phyloP scores from a whole-genome alignment of 1,140 invertebrate species.

The Pseudomyrmex concolor region DNA sequence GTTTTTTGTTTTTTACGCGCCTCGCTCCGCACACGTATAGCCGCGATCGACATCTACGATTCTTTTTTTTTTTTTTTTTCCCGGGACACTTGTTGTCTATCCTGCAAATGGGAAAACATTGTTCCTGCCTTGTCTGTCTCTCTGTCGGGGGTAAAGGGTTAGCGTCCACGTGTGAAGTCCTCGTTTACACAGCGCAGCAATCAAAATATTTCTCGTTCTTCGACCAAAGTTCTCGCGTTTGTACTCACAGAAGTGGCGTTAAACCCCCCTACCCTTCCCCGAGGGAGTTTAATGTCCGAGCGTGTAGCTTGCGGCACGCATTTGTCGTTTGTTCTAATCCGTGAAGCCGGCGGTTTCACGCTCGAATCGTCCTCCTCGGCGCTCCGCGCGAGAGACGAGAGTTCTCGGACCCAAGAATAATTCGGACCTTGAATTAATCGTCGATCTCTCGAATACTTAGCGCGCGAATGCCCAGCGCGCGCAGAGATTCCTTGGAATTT shows the following conservation, averaged over 20 bases:
- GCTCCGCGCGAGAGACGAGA: no score
- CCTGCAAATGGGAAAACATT: constrained; percentile 58
- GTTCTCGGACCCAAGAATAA: constrained; percentile 1
- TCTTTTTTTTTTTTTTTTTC: constrained; percentile 6
- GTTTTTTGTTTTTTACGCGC: not conserved
- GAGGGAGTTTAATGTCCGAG: constrained; percentile 44
- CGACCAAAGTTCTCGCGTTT: constrained; percentile 60
- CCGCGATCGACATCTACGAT: not conserved
- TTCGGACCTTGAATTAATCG: not conserved
- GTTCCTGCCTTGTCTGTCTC: constrained; percentile 4
- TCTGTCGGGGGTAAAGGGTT: constrained; percentile 38
- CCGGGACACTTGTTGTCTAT: constrained; percentile 26
- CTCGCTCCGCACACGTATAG: not conserved
- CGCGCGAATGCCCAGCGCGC: not conserved
- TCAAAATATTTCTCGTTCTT: constrained; percentile 62
- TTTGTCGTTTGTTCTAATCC: constrained; percentile 52
- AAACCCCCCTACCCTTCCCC: not conserved
- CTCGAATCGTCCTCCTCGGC: not conserved
- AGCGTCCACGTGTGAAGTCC: constrained; percentile 56
- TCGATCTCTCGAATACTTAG: not conserved
- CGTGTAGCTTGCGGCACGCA: constrained; percentile 31
- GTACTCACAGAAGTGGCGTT: constrained; percentile 45
- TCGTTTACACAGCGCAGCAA: constrained; percentile 57
- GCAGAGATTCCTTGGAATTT: no score
- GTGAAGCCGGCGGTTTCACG: constrained; percentile 10